Evolutionary conservation across 2,797 vertebrate species (phyloP).

Genomic region (Sebastes baramenuke): DNA sequence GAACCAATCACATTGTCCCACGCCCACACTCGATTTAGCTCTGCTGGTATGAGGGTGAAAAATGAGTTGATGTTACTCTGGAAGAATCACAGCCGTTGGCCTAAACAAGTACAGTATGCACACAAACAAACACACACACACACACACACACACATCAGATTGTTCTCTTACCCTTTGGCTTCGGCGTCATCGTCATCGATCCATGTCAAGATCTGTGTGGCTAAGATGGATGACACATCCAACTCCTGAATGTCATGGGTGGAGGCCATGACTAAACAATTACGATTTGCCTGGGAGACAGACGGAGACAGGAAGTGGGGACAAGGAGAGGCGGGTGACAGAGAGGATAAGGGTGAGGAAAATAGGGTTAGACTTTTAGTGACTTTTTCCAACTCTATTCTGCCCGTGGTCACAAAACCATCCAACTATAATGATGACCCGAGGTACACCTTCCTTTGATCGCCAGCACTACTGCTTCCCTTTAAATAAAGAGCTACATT

Average conservation of each 20-base stretch:
- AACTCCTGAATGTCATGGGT: conserved; percentile 98
- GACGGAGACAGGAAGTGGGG: conserved; percentile 9
- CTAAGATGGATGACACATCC: conserved; percentile 96
- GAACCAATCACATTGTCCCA: not conserved
- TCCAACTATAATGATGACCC: conserved; percentile 6
- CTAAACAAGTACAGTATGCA: not conserved
- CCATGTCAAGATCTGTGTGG: conserved; percentile 96
- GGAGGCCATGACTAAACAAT: conserved; percentile 97
- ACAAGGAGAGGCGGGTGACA: not conserved
- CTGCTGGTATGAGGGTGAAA: conserved; percentile 18
- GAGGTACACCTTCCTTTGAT: conserved; percentile 10
- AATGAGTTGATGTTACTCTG: conserved; percentile 18
- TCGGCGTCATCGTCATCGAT: conserved; percentile 96
- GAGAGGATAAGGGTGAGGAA: not conserved
- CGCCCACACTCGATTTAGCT: conserved; percentile 16
- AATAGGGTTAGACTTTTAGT: not conserved
- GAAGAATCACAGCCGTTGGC: conserved; percentile 10
- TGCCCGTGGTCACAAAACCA: conserved; percentile 3
- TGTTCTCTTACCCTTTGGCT: conserved; percentile 88
- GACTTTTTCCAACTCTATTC: not conserved
- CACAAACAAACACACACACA: not conserved
- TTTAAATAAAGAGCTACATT: conserved; percentile 12
- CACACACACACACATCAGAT: not conserved
- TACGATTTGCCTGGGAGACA: conserved; percentile 91
- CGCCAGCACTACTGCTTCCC: not conserved